These are phyloP conservation scores for Diorhabda carinulata DNA, from an alignment of 1,140 invertebrate genomes.

Conservation along the genomic window DNA sequence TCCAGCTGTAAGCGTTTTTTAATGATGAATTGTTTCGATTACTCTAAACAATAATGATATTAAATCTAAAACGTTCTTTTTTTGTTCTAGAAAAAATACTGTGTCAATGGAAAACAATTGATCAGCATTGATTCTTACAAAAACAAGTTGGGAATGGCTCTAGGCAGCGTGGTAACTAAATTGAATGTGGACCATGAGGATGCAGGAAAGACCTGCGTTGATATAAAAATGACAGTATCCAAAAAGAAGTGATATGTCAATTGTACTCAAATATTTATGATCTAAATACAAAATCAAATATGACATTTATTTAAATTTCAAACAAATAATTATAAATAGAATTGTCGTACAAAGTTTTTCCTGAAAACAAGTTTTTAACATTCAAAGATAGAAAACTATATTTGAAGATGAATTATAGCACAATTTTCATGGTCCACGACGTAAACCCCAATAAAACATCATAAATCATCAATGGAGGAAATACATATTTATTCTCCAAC, in stretches of 20 bases:
- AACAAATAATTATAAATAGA: too few species aligned
- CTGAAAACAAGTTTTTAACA: too few species aligned
- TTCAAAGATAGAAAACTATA: too few species aligned
- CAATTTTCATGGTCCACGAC: too few species aligned
- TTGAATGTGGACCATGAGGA: neutral
- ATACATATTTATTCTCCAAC: too few species aligned
- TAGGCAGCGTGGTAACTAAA: neutral
- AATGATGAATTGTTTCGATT: neutral
- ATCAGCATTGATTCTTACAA: neutral
- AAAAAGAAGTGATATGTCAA: neutral
- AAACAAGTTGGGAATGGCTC: neutral
- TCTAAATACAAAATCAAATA: too few species aligned
- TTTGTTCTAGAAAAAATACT: neutral
- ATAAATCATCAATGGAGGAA: too few species aligned
- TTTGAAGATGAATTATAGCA: too few species aligned
- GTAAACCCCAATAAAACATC: too few species aligned
- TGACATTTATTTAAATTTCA: too few species aligned
- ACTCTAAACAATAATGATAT: neutral
- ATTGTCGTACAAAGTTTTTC: too few species aligned
- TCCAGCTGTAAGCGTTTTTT: neutral
- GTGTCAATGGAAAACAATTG: neutral
- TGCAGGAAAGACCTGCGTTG: neutral
- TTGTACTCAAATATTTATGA: too few species aligned
- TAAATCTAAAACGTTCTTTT: neutral
- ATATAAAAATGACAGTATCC: neutral